Conservation (phyloP, 2,797 vertebrate species). For the Naso thynnoides region DNA sequence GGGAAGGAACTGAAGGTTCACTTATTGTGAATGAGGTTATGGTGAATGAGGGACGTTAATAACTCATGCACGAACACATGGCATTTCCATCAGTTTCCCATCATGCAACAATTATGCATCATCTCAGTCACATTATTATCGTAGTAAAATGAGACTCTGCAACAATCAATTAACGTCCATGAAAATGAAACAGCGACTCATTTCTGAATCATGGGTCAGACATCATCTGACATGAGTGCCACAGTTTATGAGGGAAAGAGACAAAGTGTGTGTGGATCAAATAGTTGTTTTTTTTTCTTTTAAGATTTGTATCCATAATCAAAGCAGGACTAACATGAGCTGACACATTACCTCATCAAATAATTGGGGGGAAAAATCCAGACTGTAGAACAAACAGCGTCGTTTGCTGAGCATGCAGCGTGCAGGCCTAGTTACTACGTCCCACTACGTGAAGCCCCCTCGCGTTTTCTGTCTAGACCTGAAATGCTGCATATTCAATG, state of each 20-base stretch:
- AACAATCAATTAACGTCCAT: neutral
- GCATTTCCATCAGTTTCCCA: conserved; percentile 20
- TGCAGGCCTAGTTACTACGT: conserved; percentile 53
- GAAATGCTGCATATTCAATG: conserved; percentile 36
- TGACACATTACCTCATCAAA: no score
- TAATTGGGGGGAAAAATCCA: no score
- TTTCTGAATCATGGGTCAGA: neutral
- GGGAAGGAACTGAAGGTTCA: conserved; percentile 33
- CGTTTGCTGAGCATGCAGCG: conserved; percentile 11
- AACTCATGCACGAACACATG: conserved; percentile 47
- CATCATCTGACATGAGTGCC: no score
- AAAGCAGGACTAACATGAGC: no score
- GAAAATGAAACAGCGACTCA: neutral
- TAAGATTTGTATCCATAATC: no score
- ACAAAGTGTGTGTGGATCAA: neutral
- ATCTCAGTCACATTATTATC: conserved; percentile 6
- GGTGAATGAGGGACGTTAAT: conserved; percentile 43
- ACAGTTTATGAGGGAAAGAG: neutral
- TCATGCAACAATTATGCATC: conserved; percentile 15
- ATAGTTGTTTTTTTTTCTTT: no score
- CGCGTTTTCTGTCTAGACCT: conserved; percentile 52
- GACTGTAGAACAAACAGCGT: neutral
- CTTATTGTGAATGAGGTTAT: conserved; percentile 63
- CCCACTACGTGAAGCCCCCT: conserved; percentile 30
- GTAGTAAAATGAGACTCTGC: neutral